Conservation (phyloP, 2,888 invertebrate genomes). For the Enchytraeus crypticus region DNA sequence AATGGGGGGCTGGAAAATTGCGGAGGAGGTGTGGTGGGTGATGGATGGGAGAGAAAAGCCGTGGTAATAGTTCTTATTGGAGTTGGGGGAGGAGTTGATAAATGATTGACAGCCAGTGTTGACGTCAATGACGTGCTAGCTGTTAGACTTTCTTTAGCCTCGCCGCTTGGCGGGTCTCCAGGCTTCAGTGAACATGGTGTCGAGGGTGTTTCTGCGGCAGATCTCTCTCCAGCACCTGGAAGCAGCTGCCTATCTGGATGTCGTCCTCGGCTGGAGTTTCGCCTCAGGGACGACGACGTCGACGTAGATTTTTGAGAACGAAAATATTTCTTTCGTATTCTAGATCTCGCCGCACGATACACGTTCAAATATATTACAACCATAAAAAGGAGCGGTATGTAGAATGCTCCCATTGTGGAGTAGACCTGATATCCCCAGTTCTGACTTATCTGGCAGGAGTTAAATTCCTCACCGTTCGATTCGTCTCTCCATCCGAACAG, state of each 20-base stretch:
- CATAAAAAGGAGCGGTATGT: slow-evolving; percentile 86
- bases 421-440: slow-evolving; percentile 78
- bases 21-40: not conserved
- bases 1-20: not conserved
- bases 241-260: too few species aligned
- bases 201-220: too few species aligned
- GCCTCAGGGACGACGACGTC: not conserved
- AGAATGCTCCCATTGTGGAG: slow-evolving; percentile 93
- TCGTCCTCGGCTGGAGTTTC: too few species aligned
- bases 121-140: too few species aligned
- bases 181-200: too few species aligned
- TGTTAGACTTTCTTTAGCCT: too few species aligned
- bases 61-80: too few species aligned
- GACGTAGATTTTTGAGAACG: slow-evolving; percentile 6
- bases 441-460: slow-evolving; percentile 76
- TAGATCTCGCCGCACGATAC: slow-evolving; percentile 76
- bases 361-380: slow-evolving; percentile 94
- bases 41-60: too few species aligned
- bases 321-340: slow-evolving; percentile 59
- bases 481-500: slow-evolving; percentile 50
- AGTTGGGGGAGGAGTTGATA: too few species aligned
- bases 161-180: too few species aligned
- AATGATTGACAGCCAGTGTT: too few species aligned
- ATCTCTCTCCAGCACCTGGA: too few species aligned
- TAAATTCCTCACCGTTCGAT: slow-evolving; percentile 10